Evolutionary conservation across 2,113 vertebrate species (phyloP).

Genomic region (Pitta sordida): DNA sequence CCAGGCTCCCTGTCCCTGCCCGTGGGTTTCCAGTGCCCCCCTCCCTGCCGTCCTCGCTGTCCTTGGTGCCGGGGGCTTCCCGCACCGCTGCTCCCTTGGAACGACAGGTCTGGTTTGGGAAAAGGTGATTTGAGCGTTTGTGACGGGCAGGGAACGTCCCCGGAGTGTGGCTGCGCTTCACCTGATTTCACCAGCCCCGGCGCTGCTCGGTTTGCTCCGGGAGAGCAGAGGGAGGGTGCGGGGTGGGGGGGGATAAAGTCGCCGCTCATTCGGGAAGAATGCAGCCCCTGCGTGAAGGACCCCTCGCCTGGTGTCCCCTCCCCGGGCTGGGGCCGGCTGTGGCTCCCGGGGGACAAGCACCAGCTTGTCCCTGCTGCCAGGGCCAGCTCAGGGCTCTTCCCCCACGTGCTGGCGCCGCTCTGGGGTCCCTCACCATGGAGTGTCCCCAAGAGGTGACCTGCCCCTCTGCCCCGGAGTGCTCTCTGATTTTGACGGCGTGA

Average conservation of each 20-base stretch:
- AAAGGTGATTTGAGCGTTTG: not conserved
- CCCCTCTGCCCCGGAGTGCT: not conserved
- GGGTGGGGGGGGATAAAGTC: not conserved
- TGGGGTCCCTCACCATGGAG: accelerated
- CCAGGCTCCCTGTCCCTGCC: not conserved
- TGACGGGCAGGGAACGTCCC: not conserved
- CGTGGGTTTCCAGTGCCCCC: not conserved
- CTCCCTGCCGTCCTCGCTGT: not conserved
- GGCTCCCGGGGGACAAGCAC: accelerated
- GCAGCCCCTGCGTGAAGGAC: not conserved
- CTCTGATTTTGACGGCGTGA: not conserved
- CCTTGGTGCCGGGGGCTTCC: not conserved
- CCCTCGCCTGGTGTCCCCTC: not conserved
- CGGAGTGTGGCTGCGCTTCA: not conserved
- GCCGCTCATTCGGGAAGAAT: accelerated
- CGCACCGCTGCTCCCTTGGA: not conserved
- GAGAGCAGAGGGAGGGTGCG: not conserved
- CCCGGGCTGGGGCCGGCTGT: accelerated
- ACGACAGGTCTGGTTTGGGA: not conserved
- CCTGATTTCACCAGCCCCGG: not conserved
- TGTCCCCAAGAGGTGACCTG: not conserved
- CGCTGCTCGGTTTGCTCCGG: not conserved
- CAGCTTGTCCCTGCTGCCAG: accelerated
- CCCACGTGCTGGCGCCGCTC: accelerated
- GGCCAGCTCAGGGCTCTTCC: not conserved